Base-by-base conservation (phyloP, 1,140 invertebrate species). In the Sminthurides bifidus region DNA sequence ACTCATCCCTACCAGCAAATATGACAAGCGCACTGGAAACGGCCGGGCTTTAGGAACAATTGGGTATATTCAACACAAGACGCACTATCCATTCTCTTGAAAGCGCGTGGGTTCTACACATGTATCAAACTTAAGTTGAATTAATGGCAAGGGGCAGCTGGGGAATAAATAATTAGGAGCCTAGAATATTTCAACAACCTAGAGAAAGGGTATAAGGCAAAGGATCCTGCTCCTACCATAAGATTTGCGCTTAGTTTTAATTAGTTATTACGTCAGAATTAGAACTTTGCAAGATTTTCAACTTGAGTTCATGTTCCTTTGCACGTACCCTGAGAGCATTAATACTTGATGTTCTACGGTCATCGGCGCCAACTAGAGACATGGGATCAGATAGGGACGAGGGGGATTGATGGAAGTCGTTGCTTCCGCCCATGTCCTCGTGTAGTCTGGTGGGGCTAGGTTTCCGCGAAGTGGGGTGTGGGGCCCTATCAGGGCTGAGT, bases 251-350 rank as follows among this genome's bases (percentile, higher is more conserved):
- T 10, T 35, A 17, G 17, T 5, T 12, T 49, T 33, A 49, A 26
- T 49, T 49, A 21, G 46, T 49, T 17, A 49, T 21, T 3, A 49
- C 46, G 24, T 49, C 46, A 6, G 46, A 49, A 21, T 10, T 48
- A 30, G 44, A 48, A 35, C 24, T 49, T 49, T 49, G 48, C 24
- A 52, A 52, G 29, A 41, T 57, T 52, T 57, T 87, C 61, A 91
- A 71, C 66, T 85, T 80, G 6, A 92, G 72, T 68, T 92, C 88
- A 70, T 95, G 91, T 71, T 95, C 91, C 6, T 91, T 77, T 1
- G 92, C 92, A 62, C 92, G 91, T 29, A 92, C 75, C 51, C 92
- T 73, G 3, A 97, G 73, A 0, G 88, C 85, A 1, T 88, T 89
- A 52, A 95, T 93, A 64, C 88, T 92, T 23, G 85, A 89, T 63